These are phyloP conservation scores for Eurystomus gularis DNA, from an alignment of 2,113 vertebrate species.

Conservation along the genomic window DNA sequence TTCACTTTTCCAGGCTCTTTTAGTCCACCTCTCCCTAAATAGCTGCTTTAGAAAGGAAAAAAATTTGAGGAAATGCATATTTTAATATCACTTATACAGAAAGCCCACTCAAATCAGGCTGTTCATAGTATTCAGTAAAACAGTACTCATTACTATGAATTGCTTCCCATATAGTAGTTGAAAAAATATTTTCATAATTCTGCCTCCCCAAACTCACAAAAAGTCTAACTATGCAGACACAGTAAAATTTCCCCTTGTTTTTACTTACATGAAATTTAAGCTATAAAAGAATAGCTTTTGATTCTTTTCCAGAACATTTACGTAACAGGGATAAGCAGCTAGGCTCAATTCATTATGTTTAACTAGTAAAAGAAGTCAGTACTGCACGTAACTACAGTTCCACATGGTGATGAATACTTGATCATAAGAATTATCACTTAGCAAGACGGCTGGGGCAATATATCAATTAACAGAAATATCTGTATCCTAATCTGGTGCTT, in stretches of 20 bases:
- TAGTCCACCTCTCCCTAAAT: not conserved
- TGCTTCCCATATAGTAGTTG: not conserved
- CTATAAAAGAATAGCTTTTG: not conserved
- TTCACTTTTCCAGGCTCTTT: not conserved
- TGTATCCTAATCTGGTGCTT: conserved; percentile 29
- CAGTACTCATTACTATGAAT: not conserved
- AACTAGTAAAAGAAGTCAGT: not conserved
- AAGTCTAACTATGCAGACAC: not conserved
- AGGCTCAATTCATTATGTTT: not conserved
- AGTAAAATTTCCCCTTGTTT: not conserved
- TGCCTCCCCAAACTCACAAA: not conserved
- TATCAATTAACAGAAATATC: conserved; percentile 61
- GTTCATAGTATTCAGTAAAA: not conserved
- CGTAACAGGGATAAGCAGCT: not conserved
- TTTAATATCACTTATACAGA: not conserved
- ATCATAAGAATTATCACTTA: conserved; percentile 16
- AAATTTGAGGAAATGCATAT: not conserved
- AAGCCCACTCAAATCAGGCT: not conserved
- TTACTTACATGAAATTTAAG: not conserved
- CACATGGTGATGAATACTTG: not conserved
- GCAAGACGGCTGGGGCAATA: not conserved
- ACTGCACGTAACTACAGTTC: not conserved
- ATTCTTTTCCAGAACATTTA: not conserved
- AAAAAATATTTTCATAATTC: not conserved
- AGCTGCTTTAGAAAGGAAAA: not conserved